Conservation (phyloP, 30 jellyfish, hydroid and myxozoan genomes). For the Rhopilema esculentum region DNA sequence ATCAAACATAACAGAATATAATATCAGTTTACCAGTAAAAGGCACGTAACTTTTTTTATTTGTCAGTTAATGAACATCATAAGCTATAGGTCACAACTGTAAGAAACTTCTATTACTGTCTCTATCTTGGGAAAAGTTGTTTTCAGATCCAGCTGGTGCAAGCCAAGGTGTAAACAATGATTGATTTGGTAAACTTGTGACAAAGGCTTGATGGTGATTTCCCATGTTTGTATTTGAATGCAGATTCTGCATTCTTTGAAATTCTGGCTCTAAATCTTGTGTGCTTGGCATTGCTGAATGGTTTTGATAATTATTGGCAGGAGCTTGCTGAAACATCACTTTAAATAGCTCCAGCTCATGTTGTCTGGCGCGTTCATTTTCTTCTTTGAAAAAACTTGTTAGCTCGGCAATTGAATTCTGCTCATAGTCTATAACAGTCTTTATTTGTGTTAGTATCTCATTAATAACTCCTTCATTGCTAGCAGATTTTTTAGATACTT, state of each 20-base stretch:
- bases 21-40: not conserved
- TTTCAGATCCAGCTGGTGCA: slow-evolving; percentile 11
- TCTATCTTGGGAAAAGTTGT: slow-evolving; percentile 2
- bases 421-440: slow-evolving; percentile 40
- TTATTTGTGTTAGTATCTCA: slow-evolving; percentile 32
- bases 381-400: slow-evolving; percentile 9
- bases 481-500: slow-evolving; percentile 17
- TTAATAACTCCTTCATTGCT: slow-evolving; percentile 52
- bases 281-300: slow-evolving; percentile 16
- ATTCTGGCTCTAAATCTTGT: slow-evolving; percentile 33
- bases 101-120: slow-evolving; percentile 42
- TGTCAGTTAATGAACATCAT: not conserved
- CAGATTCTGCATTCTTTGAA: slow-evolving; percentile 30
- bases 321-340: slow-evolving; percentile 16
- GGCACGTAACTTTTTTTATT: no score
- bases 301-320: not conserved
- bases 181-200: not conserved
- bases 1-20: slow-evolving; percentile 45
- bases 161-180: not conserved
- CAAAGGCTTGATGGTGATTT: slow-evolving; percentile 35
- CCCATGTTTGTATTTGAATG: slow-evolving; percentile 14
- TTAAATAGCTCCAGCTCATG: slow-evolving; percentile 17
- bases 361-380: slow-evolving; percentile 1
- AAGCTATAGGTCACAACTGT: not conserved
- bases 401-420: slow-evolving; percentile 10